Base-by-base conservation (phyloP, 2,888 invertebrate genomes). In the Stegophylla sp. region DNA sequence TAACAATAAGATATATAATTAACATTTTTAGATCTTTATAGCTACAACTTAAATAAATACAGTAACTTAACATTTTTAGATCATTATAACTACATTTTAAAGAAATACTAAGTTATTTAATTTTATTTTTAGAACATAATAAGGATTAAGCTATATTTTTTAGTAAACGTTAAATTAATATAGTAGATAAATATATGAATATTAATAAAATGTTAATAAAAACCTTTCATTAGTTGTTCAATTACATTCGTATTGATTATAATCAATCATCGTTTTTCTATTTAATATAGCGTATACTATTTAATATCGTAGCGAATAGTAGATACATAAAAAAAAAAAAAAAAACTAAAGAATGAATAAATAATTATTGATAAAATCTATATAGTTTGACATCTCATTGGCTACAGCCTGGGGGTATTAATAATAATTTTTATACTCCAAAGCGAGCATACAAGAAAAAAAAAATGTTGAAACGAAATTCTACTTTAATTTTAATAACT, bases 401-500 rank as follows among this genome's bases (percentile, higher is more conserved):
- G 23, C 41, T 12, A 34, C 34, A 34, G 34, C 34, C 34, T 34
- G 34, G 4, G 15, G n/a, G 53, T 53, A 34, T 34, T 20, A 23
- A 53, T 15, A 53, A 53, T 20, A 71, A 53, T 20, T 53, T 67
- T 67, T 26, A 12, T 56, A 20, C 12, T 10, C 10, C 23, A 7
- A 12, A 20, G 56, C 23, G 12, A 2, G 56, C 20, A 23, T 17
- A 45, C 43, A 1, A 59, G 23, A 72, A 17, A 1, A 26, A 5
- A 43, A 17, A 26, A 59, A 72, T 12, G 12, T 72, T 7, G 12
- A 43, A 72, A 41, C 26, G 7, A 10, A 17, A 43, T 59, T 59
- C n/a, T 43, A 59, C 23, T 56, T 59, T 26, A 26, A 72, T 72
- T 72, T 72, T 23, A 72, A 41, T 56, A 56, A 17, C 43, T n/a